phyloP scores from a whole-genome alignment of 2,888 invertebrate genomes.

The Unio pictorum region DNA sequence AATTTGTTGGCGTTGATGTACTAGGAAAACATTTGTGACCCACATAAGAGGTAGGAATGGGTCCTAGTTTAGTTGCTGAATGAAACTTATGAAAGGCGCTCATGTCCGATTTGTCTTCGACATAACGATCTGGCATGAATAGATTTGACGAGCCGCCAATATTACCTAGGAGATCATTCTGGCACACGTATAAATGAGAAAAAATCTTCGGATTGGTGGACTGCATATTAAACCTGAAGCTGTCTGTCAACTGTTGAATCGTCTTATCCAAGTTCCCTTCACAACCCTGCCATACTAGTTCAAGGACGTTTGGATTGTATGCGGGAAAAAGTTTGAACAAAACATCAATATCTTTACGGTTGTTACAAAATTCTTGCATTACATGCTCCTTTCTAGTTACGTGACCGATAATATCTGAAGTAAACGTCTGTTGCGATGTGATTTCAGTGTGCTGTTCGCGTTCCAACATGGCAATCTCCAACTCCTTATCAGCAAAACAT shows the following conservation, averaged over 20 bases:
- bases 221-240: conserved; percentile 15
- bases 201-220: conserved; percentile 1
- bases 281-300: conserved; percentile 61
- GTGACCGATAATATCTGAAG: not conserved
- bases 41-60: too few species aligned
- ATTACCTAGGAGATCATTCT: conserved; percentile 3
- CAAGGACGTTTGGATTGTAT: conserved; percentile 55
- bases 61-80: too few species aligned
- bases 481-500: conserved; percentile 72
- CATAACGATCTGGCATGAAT: too few species aligned
- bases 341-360: conserved; percentile 30
- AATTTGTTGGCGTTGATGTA: too few species aligned
- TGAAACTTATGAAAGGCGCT: too few species aligned
- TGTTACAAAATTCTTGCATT: conserved; percentile 3
- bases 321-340: conserved; percentile 57
- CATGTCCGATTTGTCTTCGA: too few species aligned
- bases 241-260: conserved; percentile 40
- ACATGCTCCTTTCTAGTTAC: not conserved
- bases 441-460: not conserved
- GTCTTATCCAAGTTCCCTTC: conserved; percentile 54
- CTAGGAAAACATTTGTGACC: too few species aligned
- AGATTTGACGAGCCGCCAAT: conserved; percentile 10
- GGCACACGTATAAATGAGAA: not conserved
- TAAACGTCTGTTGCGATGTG: not conserved
- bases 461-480: conserved; percentile 68